Evolutionary conservation across 2,888 invertebrate species (phyloP).

Genomic region (Trissoscelio sp.): DNA sequence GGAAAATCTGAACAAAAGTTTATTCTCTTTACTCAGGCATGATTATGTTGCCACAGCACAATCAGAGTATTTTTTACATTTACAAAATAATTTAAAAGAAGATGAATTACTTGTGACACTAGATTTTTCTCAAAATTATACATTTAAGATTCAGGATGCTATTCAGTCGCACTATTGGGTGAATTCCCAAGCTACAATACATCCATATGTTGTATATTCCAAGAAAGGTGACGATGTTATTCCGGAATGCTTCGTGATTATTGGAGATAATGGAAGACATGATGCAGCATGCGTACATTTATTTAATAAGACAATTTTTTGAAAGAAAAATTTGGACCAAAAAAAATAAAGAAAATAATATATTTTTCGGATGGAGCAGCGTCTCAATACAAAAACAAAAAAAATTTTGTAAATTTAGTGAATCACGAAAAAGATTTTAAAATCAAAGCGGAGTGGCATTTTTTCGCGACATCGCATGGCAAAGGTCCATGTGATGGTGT

Average conservation of each 20-base stretch:
- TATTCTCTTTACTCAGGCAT: neutral
- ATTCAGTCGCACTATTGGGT: conserved; percentile 39
- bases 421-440: neutral
- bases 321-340: too few species aligned
- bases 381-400: conserved; percentile 2
- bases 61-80: conserved; percentile 20
- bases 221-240: neutral
- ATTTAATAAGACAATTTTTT: conserved; percentile 4
- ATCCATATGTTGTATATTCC: conserved; percentile 14
- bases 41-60: conserved; percentile 22
- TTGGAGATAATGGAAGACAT: neutral
- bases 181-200: conserved; percentile 22
- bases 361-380: conserved; percentile 13
- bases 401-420: neutral
- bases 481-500: neutral
- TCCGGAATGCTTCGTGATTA: neutral
- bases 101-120: conserved; percentile 22
- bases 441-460: neutral
- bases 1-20: neutral
- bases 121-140: conserved; percentile 42
- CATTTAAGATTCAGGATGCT: conserved; percentile 32
- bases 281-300: neutral
- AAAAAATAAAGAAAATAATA: conserved; percentile 10
- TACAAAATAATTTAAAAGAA: conserved; percentile 16
- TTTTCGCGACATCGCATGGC: neutral